Conservation (phyloP, 2,113 vertebrate genomes). For the Coptodon rendalli region DNA sequence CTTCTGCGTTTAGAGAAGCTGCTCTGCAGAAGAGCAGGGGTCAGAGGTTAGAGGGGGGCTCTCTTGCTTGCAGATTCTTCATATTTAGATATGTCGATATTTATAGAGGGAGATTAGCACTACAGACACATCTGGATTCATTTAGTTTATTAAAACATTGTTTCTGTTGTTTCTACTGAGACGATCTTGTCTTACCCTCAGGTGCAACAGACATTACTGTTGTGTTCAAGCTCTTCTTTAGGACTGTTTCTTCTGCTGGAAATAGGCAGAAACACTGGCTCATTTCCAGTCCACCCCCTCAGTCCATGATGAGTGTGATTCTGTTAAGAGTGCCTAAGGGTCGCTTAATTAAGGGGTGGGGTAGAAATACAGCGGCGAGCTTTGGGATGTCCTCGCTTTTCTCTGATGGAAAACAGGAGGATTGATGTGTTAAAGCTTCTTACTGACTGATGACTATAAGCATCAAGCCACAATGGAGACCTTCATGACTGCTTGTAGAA, state of each 20-base stretch:
- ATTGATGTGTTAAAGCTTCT: not conserved
- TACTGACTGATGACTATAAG: not conserved
- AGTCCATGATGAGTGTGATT: not conserved
- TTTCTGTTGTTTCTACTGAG: not conserved
- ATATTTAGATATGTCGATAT: rapidly evolving
- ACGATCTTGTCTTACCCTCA: rapidly evolving
- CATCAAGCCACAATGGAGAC: not conserved
- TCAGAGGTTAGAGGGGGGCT: not conserved
- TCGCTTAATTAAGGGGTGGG: not conserved
- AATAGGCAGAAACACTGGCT: not conserved
- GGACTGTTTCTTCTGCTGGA: not conserved
- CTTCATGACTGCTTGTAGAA: not conserved
- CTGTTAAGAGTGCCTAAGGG: not conserved
- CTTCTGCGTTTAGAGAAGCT: not conserved
- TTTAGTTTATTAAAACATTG: not conserved
- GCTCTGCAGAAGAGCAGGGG: not conserved
- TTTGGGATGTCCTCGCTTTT: not conserved
- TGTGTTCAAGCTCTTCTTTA: not conserved
- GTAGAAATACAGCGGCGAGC: not conserved
- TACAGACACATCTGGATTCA: not conserved
- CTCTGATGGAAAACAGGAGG: rapidly evolving
- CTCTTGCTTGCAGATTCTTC: not conserved
- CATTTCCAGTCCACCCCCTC: not conserved
- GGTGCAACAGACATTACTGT: not conserved
- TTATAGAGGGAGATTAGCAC: not conserved